Base-by-base conservation (phyloP, 2,888 invertebrate species). In the Orchestes rusci region DNA sequence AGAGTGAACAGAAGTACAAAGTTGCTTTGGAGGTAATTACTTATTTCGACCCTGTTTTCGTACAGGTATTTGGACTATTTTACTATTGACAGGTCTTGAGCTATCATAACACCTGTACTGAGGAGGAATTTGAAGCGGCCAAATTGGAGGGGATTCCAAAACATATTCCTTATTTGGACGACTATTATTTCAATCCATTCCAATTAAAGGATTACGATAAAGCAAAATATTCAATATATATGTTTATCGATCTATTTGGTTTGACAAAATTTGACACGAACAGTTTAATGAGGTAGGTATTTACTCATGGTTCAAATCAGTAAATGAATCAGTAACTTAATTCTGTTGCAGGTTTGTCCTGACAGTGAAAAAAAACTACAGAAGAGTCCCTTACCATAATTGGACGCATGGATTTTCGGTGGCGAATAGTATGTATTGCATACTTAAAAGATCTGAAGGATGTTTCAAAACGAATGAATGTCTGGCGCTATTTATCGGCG, bases 381-480 rank as follows among this genome's bases (percentile, higher is more conserved):
- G 90, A 5, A 71, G 79, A 18, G 87, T 89, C 1, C 85, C 88
- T 0, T 90, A 90, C 61, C 90, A 91, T 63, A 91, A 90, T 64
- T 91, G 89, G 80, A 82, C 82, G 16, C 90, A 91, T 60, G 90
- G 86, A 0, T 90, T 89, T 74, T 80, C 87, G 0, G 90, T 90
- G 0, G 88, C 89, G 2, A 86, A 90, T 58, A 78, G 84, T 13
- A 86, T 87, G 79, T 88, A 83, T 60, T 76, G 79, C 2, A 79
- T 87, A 35, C 69, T 88, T 39, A 83, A 82, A 64, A 71, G 74
- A 23, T 63, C 69, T 12, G 69, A 70, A 10, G 58, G 52, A 36
- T 64, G 68, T 17, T 82, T 82, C 63, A 66, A 70, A 29, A 71
- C 74, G 5, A 70, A 76, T 42, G 82, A 82, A 73, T 73, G 80